Conservation (phyloP, 53 echinoderm and acorn worm species). For the Holothuria leucospilota region DNA sequence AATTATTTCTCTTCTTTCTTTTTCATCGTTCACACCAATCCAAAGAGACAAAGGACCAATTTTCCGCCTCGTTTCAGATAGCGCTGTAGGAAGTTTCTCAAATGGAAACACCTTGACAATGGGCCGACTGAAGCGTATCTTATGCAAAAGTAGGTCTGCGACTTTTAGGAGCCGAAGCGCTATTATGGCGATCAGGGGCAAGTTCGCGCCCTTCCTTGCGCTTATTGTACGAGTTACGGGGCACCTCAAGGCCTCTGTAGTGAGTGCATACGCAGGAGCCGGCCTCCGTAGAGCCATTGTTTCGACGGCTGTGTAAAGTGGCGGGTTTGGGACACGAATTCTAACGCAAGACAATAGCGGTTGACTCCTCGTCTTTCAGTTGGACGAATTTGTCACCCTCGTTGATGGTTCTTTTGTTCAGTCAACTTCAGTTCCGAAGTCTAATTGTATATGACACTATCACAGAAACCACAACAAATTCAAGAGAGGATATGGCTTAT, state of each 20-base stretch:
- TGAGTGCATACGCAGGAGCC: neutral
- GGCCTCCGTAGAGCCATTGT: constrained; percentile 16
- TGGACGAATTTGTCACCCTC: no score
- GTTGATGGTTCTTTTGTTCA: no score
- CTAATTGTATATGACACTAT: no score
- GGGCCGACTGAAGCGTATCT: constrained; percentile 26
- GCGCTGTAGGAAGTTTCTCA: constrained; percentile 6
- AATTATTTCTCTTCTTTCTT: neutral
- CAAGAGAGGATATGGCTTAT: no score
- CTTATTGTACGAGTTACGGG: constrained; percentile 10
- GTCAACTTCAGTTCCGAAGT: no score
- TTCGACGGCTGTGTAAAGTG: neutral
- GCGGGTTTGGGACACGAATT: neutral
- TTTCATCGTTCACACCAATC: neutral
- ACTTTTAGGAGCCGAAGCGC: neutral
- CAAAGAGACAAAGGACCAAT: constrained; percentile 4
- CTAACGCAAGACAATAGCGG: constrained; percentile 5
- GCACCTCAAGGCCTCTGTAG: neutral
- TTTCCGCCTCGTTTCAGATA: constrained; percentile 14
- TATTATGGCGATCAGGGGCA: constrained; percentile 24
- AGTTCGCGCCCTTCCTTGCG: constrained; percentile 19
- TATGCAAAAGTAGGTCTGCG: neutral
- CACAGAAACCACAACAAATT: no score
- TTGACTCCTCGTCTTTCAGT: neutral
- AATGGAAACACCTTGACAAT: constrained; percentile 33